Percentiles rank a stretch among this genome's conserved stretches.
phyloP scores from a whole-genome alignment of 2,888 invertebrate genomes.

The Ametastegia equiseti region DNA sequence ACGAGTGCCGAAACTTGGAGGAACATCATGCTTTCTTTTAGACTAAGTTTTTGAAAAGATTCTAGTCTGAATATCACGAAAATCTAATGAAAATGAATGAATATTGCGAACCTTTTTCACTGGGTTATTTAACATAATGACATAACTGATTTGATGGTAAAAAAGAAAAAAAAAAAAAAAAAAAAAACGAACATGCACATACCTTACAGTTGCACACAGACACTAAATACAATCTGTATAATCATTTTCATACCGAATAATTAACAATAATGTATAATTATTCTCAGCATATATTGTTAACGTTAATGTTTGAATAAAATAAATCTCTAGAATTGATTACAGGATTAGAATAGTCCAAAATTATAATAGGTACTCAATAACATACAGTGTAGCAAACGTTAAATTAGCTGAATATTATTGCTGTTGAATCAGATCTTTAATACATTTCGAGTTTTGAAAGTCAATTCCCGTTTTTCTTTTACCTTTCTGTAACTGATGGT shows the following conservation, averaged over 20 bases:
- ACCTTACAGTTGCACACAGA: constrained; percentile 1
- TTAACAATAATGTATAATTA: constrained; percentile 36
- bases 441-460: not conserved
- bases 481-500: constrained; percentile 93
- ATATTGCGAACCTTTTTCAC: not conserved
- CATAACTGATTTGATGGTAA: not conserved
- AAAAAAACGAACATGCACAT: constrained; percentile 13
- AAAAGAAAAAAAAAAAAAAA: too few species aligned
- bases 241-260: not conserved
- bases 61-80: not conserved
- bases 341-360: not conserved
- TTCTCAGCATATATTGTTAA: constrained; percentile 15
- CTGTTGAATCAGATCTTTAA: too few species aligned
- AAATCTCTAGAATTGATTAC: not conserved
- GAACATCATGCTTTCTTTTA: not conserved
- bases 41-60: not conserved
- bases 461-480: too few species aligned
- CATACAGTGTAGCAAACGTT: not conserved
- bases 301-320: constrained; percentile 27
- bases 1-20: not conserved
- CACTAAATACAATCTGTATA: constrained; percentile 25
- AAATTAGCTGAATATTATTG: not conserved
- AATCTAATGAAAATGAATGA: not conserved
- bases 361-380: not conserved
- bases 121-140: not conserved